These are phyloP conservation scores for Perccottus glenii DNA, from an alignment of 2,113 vertebrate species.

Conservation along the genomic window DNA sequence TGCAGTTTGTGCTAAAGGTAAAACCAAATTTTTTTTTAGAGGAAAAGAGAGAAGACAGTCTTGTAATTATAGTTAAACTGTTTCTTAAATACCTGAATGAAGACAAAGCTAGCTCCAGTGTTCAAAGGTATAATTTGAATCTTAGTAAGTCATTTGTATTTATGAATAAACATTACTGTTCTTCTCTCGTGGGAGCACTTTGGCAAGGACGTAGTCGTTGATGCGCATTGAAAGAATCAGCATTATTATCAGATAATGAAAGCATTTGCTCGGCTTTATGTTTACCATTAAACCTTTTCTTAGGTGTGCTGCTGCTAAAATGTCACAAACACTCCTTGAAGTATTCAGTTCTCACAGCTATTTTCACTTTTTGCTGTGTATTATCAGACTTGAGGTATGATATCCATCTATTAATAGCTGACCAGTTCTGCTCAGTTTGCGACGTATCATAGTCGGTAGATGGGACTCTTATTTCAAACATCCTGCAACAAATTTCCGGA, in stretches of 20 bases:
- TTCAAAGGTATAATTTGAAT: too few species aligned
- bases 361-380: constrained; percentile 31
- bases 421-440: constrained; percentile 48
- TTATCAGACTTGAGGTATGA: constrained; percentile 38
- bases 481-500: constrained; percentile 73
- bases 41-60: neutral
- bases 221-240: constrained; percentile 23
- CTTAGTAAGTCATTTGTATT: neutral
- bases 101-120: too few species aligned
- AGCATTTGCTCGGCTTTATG: constrained; percentile 42
- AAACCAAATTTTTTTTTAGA: neutral
- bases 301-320: constrained; percentile 35
- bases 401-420: constrained; percentile 36
- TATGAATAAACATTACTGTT: constrained; percentile 2
- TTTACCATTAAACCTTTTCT: constrained; percentile 41
- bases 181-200: constrained; percentile 22
- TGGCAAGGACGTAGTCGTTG: constrained; percentile 17
- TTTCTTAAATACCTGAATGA: neutral
- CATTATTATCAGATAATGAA: constrained; percentile 46
- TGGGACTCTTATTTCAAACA: constrained; percentile 67
- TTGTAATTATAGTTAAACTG: neutral
- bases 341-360: neutral
- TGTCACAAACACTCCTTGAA: constrained; percentile 27
- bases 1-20: neutral
- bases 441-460: constrained; percentile 29